These are phyloP conservation scores for Ciconia maguari DNA, from an alignment of 2,113 vertebrate genomes.

Conservation along the genomic window DNA sequence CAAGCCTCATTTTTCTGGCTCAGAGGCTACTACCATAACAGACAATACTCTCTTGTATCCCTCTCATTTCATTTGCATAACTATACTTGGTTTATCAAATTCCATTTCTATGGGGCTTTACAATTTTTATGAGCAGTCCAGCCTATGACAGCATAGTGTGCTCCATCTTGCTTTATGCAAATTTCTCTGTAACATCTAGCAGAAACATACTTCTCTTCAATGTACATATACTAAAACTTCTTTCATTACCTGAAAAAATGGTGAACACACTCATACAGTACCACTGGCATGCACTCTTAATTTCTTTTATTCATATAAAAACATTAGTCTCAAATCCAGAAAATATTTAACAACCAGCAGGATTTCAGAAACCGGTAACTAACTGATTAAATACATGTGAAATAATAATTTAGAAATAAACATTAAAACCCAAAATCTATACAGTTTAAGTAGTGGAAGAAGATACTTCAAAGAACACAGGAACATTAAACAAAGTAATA, in stretches of 20 bases:
- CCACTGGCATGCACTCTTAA: not conserved
- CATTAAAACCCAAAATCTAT: not conserved
- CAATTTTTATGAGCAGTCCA: not conserved
- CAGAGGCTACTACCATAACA: not conserved
- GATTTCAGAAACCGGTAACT: not conserved
- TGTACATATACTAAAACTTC: not conserved
- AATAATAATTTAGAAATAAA: not conserved
- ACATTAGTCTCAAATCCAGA: not conserved
- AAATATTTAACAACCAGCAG: not conserved
- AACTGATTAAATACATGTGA: not conserved
- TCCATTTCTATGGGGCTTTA: not conserved
- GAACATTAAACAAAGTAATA: not conserved
- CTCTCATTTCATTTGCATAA: not conserved
- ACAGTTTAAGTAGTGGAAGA: not conserved
- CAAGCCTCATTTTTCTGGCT: not conserved
- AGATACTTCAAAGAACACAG: not conserved
- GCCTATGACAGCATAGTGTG: not conserved
- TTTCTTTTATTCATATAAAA: not conserved
- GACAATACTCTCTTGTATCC: not conserved
- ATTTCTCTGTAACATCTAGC: not conserved
- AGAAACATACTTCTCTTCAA: not conserved
- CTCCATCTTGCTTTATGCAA: not conserved
- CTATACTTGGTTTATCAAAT: not conserved
- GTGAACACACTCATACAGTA: too few relatives aligned
- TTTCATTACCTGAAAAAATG: not conserved